These are phyloP conservation scores for Diplodus sargus DNA, from an alignment of 2,797 vertebrate species.

Conservation along the genomic window DNA sequence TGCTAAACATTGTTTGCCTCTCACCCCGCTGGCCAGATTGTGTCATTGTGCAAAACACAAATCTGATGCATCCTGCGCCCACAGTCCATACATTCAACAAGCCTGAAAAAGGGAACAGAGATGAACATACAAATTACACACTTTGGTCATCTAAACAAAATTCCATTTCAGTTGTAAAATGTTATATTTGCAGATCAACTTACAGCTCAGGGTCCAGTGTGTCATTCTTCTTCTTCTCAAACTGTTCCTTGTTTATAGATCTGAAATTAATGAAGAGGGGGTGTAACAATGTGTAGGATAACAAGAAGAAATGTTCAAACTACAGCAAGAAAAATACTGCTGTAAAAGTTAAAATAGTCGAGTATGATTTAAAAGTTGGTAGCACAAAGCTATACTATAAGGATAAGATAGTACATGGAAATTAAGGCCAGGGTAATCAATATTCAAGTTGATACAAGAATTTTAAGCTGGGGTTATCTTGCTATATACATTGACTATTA, in stretches of 20 bases:
- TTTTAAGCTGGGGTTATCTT: background rate
- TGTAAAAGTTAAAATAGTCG: background rate
- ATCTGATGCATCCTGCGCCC: conserved; percentile 99
- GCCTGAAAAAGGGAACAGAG: conserved; percentile 79
- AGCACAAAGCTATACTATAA: background rate
- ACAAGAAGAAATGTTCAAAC: background rate
- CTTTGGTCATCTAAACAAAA: background rate
- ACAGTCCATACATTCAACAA: conserved; percentile 98
- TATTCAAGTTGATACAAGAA: background rate
- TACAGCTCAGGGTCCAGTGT: conserved; percentile 98
- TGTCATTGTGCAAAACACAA: conserved; percentile 96
- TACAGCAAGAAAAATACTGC: background rate
- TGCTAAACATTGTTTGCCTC: conserved; percentile 33
- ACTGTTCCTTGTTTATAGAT: conserved; percentile 98
- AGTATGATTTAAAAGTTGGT: background rate
- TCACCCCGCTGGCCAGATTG: conserved; percentile 96
- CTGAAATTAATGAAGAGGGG: conserved; percentile 76
- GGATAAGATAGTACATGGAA: background rate
- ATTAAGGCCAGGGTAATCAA: background rate
- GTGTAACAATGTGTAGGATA: background rate
- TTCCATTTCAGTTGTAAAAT: background rate
- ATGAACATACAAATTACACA: background rate
- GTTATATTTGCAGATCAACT: conserved; percentile 69
- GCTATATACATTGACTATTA: conserved; percentile 44
- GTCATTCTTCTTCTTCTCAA: conserved; percentile 99